Evolutionary conservation across 1,140 invertebrate species (phyloP).

Genomic region (Brachionus rotundiformis): DNA sequence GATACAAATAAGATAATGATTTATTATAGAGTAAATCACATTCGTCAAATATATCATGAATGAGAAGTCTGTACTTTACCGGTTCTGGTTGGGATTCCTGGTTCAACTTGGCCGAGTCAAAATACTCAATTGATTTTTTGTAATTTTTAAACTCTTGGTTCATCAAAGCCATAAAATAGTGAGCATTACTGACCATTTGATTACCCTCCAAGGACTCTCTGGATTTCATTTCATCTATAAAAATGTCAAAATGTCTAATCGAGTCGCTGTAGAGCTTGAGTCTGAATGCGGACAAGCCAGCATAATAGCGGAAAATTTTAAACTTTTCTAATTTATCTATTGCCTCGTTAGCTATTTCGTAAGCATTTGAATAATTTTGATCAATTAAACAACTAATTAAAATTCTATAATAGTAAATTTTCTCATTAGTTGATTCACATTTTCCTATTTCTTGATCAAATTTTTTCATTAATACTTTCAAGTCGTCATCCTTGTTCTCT

Average conservation of each 20-base stretch:
- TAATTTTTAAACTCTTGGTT: conserved; percentile 21
- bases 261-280: not conserved
- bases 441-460: not conserved
- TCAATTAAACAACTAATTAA: not conserved
- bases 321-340: not conserved
- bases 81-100: not conserved
- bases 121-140: conserved; percentile 42
- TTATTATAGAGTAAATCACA: conserved; percentile 14
- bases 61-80: not conserved
- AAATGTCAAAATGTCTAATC: not conserved
- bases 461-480: not conserved
- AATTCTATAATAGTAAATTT: not conserved
- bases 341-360: not conserved
- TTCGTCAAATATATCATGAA: conserved; percentile 4
- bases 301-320: not conserved
- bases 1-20: conserved; percentile 25
- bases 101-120: not conserved
- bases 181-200: conserved; percentile 23
- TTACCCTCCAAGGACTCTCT: not conserved
- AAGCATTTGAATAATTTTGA: not conserved
- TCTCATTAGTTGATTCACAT: not conserved
- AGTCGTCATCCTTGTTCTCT: not conserved
- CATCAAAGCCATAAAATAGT: not conserved
- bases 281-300: not conserved
- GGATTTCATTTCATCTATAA: not conserved